Percentiles rank a stretch among this genome's conserved stretches.
These are phyloP conservation scores for Herpetotheres cachinnans DNA, from an alignment of 2,113 vertebrate species.

Conservation along the genomic window DNA sequence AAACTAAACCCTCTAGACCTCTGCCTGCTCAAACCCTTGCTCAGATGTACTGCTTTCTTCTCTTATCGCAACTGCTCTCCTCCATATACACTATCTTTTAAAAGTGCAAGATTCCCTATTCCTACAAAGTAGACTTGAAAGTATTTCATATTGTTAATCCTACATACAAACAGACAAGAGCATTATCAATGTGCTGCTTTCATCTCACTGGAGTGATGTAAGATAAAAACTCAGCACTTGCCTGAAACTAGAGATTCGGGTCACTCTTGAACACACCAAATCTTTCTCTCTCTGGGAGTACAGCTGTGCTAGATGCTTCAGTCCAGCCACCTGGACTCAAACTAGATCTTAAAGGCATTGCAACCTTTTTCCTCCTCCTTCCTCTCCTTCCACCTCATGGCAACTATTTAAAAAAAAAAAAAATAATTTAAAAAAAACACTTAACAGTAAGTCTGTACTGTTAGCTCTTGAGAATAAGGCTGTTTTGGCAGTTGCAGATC, in stretches of 20 bases:
- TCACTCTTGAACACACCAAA: not conserved
- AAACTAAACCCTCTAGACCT: not conserved
- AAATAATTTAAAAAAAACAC: not conserved
- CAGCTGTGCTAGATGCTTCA: slow-evolving; percentile 12
- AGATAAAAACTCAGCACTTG: not conserved
- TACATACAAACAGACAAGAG: not conserved
- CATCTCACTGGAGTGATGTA: not conserved
- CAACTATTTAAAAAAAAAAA: not conserved
- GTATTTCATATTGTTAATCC: not conserved
- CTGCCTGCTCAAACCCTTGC: not conserved
- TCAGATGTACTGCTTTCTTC: not conserved
- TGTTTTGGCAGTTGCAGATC: slow-evolving; percentile 24
- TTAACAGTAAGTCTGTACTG: not conserved
- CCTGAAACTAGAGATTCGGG: not conserved
- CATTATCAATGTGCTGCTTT: not conserved
- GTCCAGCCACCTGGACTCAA: slow-evolving; percentile 29
- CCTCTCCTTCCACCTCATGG: not conserved
- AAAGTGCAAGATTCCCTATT: not conserved
- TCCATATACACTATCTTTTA: not conserved
- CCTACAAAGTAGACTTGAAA: not conserved
- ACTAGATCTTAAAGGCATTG: not conserved
- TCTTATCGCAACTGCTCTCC: not conserved
- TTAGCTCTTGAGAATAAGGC: not conserved
- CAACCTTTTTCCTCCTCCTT: not conserved
- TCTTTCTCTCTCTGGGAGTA: not conserved